phyloP scores from a whole-genome alignment of 2,113 vertebrate genomes.

The Petroica traversi region DNA sequence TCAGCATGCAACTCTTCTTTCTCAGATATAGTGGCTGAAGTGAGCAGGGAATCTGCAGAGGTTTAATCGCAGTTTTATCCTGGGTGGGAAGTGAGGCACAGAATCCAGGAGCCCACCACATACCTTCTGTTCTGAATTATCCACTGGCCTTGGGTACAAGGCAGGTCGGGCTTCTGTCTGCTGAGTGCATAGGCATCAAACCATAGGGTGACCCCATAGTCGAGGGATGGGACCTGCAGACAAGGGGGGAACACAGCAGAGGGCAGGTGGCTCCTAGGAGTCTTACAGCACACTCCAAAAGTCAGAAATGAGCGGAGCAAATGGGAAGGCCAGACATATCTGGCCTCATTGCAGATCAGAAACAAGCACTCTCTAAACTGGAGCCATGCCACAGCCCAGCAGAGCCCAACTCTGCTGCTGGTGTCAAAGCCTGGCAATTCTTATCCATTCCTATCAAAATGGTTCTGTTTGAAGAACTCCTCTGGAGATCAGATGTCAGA shows the following conservation, averaged over 20 bases:
- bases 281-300: background rate
- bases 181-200: conserved; percentile 88
- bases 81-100: background rate
- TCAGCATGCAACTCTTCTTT: background rate
- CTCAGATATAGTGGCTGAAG: background rate
- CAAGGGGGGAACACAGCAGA: background rate
- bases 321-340: background rate
- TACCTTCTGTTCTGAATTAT: conserved; percentile 88
- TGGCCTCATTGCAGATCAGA: background rate
- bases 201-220: conserved; percentile 84
- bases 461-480: background rate
- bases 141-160: conserved; percentile 91
- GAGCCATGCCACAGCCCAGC: background rate
- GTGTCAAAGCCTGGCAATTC: background rate
- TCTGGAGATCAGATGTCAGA: background rate
- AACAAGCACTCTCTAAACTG: background rate
- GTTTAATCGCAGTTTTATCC: background rate
- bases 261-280: background rate
- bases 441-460: background rate
- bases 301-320: background rate
- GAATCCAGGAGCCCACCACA: background rate
- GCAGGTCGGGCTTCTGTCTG: conserved; percentile 77
- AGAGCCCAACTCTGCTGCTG: background rate
- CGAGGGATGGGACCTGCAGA: conserved; percentile 80
- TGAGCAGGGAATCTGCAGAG: background rate